Base-by-base conservation (phyloP, 2,113 vertebrate species). In the Elachura formosa region DNA sequence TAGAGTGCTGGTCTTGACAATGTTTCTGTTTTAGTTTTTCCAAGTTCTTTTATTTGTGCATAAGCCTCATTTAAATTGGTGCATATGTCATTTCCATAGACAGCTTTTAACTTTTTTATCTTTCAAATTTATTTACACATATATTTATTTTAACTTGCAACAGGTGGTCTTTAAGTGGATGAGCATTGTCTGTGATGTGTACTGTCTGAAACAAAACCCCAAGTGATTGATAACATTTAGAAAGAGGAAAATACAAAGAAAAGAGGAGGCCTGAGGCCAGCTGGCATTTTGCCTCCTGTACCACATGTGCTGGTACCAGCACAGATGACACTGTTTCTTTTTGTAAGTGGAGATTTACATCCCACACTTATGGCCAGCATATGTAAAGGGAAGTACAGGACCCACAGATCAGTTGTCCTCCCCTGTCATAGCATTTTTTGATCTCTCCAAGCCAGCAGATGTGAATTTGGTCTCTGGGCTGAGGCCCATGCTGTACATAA, bases 401-500 rank as follows among this genome's bases (percentile, higher is more conserved):
- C 77, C 36, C 58, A 31, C 51, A 36, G 51, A 77, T 76, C 54
- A 34, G 67, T 83, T 93, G 72, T 91, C n/a, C 34, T 91, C 74
- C 66, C 51, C 51, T 73, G 34, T 56, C 5, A 17, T 33, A 62
- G 62, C 11, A 58, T 51, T 61, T 86, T 89, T 85, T 84, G 55
- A 82, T 91, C 55, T 96, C 81, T 84, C 61, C 64, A 56, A 93
- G 55, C n/a, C 59, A 83, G 79, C 85, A 92, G 85, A 93, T 94
- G 85, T 88, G 87, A 79, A 61, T 55, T 66, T 75, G 48, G 4
- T 87, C 77, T 89, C 59, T 69, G 81, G 77, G 91, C 78, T 66
- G 66, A 63, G 73, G 45, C 80, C 73, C 33, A 13, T 54, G 69
- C 58, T 66, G 56, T 63, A 55, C 2, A 11, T 71, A 77, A 80